A percentile compares a stretch with the other conserved stretches of the same genome.
Conservation (phyloP, 2,888 invertebrate species). For the Sthenelais limicola region DNA sequence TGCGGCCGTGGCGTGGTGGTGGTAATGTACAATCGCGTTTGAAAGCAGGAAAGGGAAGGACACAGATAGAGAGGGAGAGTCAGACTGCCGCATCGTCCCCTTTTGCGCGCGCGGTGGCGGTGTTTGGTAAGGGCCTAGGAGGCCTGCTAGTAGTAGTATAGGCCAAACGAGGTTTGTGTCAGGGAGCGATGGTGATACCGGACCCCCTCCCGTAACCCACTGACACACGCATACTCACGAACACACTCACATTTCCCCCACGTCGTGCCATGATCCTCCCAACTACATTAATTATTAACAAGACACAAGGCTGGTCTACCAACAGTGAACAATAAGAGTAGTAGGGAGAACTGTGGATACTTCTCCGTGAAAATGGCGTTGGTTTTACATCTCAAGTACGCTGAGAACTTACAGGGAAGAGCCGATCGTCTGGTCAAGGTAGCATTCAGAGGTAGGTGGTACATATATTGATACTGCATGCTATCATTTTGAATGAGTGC, state of each 20-base stretch:
- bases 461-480: too few species aligned
- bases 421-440: constrained; percentile 68
- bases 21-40: too few species aligned
- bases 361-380: constrained; percentile 68
- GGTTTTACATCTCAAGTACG: constrained; percentile 67
- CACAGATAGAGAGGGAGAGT: too few species aligned
- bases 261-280: constrained; percentile 19
- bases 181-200: too few species aligned
- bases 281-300: constrained; percentile 34
- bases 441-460: constrained; percentile 81
- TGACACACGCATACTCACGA: constrained; percentile 4
- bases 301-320: neutral
- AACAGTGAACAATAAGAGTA: constrained; percentile 26
- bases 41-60: too few species aligned
- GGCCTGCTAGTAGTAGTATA: too few species aligned
- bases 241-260: constrained; percentile 26
- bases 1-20: too few species aligned
- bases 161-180: too few species aligned
- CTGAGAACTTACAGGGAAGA: constrained; percentile 65
- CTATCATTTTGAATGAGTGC: neutral
- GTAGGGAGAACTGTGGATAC: constrained; percentile 15
- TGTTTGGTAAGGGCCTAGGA: too few species aligned
- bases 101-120: too few species aligned
- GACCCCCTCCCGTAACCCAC: too few species aligned
- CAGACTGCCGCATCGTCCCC: too few species aligned